Percentiles rank a stretch among this genome's conserved stretches.
These are phyloP conservation scores for Zootoca vivipara DNA, from an alignment of 2,113 vertebrate genomes.

Conservation along the genomic window DNA sequence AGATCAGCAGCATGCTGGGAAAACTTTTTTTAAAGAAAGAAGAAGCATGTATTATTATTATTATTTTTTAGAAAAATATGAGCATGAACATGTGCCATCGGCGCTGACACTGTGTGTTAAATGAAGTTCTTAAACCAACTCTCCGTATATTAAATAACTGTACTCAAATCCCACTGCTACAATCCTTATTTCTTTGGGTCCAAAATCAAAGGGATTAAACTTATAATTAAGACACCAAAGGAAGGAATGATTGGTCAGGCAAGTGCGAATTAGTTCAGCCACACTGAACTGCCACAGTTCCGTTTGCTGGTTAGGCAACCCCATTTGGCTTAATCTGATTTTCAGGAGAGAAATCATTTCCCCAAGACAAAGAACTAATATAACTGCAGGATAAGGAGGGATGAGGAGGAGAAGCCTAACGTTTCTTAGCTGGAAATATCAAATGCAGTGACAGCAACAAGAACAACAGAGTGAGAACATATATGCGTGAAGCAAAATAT, in stretches of 20 bases:
- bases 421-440: constrained; percentile 33
- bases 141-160: constrained; percentile 64
- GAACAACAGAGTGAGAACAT: constrained; percentile 13
- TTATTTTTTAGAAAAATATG: constrained; percentile 40
- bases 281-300: constrained; percentile 47
- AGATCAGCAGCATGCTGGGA: background rate
- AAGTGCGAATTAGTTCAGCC: constrained; percentile 68
- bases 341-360: constrained; percentile 65
- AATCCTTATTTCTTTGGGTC: constrained; percentile 54
- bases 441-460: constrained; percentile 38
- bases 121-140: constrained; percentile 56
- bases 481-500: background rate
- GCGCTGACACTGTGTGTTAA: constrained; percentile 53
- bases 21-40: background rate
- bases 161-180: constrained; percentile 21
- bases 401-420: background rate
- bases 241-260: constrained; percentile 61
- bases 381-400: constrained; percentile 49
- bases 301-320: constrained; percentile 58
- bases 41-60: constrained; percentile 41
- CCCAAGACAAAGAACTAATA: constrained; percentile 65
- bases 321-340: constrained; percentile 67
- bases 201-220: constrained; percentile 64
- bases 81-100: constrained; percentile 45
- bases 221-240: constrained; percentile 68